Percentiles rank a stretch among this genome's conserved stretches.
Evolutionary conservation across 35 echinoderm and acorn worm species (phyloP).

Genomic region (Apostichopus californicus): DNA sequence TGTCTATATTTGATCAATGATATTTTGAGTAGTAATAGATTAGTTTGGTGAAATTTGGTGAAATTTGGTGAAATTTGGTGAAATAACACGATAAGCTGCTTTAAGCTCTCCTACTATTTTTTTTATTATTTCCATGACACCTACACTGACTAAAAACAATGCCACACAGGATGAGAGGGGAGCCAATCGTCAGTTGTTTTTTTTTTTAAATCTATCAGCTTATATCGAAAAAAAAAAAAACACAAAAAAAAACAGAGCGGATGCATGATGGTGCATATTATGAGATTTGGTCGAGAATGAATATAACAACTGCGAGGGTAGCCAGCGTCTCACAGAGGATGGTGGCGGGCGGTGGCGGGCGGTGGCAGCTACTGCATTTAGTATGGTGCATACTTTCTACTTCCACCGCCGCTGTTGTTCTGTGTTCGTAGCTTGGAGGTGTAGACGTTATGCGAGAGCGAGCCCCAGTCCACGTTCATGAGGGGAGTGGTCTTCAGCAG

Average conservation of each 20-base stretch:
- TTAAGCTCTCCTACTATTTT: no score
- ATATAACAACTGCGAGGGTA: not conserved
- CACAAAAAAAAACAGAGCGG: not conserved
- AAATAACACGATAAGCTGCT: no score
- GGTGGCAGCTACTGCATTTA: slow-evolving; percentile 22
- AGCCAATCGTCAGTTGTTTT: no score
- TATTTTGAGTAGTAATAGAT: no score
- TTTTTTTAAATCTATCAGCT: no score
- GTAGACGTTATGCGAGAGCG: slow-evolving; percentile 52
- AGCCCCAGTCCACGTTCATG: slow-evolving; percentile 60
- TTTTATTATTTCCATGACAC: no score
- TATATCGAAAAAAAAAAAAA: no score
- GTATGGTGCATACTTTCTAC: slow-evolving; percentile 59
- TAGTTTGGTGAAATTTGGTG: no score
- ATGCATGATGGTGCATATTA: slow-evolving; percentile 19
- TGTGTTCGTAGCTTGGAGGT: slow-evolving; percentile 45
- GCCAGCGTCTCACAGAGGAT: not conserved
- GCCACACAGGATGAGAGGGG: no score
- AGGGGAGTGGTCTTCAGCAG: slow-evolving; percentile 49
- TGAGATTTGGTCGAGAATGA: slow-evolving; percentile 49
- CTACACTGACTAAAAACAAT: no score
- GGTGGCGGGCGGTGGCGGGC: not conserved
- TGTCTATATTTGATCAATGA: no score
- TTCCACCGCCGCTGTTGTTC: slow-evolving; percentile 50
- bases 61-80: no score